A percentile compares a stretch with the other conserved stretches of the same genome.
Conservation (phyloP, 2,797 vertebrate genomes). For the Mycteria americana region DNA sequence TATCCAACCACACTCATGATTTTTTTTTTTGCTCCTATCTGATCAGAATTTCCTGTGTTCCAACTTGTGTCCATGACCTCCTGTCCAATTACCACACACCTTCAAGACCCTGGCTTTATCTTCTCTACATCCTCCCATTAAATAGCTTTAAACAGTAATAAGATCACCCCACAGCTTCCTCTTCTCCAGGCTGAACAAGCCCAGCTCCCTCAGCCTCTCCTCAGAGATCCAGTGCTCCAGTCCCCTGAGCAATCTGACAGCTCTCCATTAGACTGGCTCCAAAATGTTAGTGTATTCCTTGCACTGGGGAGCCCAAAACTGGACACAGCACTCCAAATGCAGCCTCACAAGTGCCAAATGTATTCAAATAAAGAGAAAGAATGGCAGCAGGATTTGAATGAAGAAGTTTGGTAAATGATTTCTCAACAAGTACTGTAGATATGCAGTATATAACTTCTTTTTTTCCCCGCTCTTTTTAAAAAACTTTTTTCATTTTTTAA, state of each 20-base stretch:
- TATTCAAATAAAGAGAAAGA: neutral
- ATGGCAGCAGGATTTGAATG: neutral
- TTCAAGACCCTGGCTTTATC: neutral
- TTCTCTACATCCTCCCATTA: neutral
- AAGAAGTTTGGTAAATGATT: neutral
- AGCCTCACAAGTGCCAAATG: neutral
- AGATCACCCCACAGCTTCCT: neutral
- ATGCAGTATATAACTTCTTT: neutral
- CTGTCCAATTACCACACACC: neutral
- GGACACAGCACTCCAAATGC: neutral
- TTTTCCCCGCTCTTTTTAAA: rapidly evolving
- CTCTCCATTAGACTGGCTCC: neutral
- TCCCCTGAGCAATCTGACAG: neutral
- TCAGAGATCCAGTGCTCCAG: neutral
- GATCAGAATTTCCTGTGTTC: neutral
- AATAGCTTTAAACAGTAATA: neutral
- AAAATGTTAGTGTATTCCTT: neutral
- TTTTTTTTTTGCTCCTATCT: neutral
- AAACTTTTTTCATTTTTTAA: neutral
- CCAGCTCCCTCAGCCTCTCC: neutral
- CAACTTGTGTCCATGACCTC: rapidly evolving
- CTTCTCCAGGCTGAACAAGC: neutral
- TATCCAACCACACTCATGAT: neutral
- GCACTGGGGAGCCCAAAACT: neutral
- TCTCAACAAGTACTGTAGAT: neutral